phyloP scores from a whole-genome alignment of 2,888 invertebrate species.

The Steinernema hermaphroditum region DNA sequence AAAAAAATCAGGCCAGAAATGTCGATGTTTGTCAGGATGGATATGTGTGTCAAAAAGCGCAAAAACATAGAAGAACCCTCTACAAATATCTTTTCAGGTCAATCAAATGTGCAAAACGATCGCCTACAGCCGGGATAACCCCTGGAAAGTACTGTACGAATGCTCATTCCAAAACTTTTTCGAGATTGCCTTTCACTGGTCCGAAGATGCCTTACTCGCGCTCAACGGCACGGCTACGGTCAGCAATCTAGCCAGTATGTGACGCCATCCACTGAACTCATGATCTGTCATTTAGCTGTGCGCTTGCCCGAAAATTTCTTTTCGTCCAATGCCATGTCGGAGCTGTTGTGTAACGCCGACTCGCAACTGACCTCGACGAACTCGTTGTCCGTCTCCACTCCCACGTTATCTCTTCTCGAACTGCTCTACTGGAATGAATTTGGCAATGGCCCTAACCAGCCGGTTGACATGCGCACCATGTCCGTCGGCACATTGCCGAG shows the following conservation, averaged over 20 bases:
- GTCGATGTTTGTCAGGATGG: no score
- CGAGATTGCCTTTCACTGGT: conserved; percentile 45
- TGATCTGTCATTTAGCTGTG: not conserved
- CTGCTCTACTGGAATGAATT: conserved; percentile 8
- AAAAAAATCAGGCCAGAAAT: no score
- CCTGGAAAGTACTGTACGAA: conserved; percentile 44
- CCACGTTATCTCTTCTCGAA: not conserved
- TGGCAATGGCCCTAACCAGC: not conserved
- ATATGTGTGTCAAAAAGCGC: no score
- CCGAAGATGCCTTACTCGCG: conserved; percentile 41
- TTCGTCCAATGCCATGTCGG: not conserved
- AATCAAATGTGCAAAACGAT: conserved; percentile 26
- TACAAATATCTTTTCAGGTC: not conserved
- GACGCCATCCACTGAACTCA: not conserved
- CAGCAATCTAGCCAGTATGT: not conserved
- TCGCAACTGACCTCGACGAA: conserved; percentile 1
- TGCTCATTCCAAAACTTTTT: conserved; percentile 38
- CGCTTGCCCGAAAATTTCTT: conserved; percentile 6
- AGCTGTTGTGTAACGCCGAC: not conserved
- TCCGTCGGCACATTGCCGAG: conserved; percentile 19
- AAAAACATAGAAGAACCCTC: no score
- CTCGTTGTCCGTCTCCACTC: conserved; percentile 14
- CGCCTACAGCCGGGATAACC: conserved; percentile 34
- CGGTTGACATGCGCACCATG: conserved; percentile 2
- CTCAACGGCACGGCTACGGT: conserved; percentile 33